Evolutionary conservation across 2,113 vertebrate genomes (phyloP).

Genomic region (Delphinus delphis): DNA sequence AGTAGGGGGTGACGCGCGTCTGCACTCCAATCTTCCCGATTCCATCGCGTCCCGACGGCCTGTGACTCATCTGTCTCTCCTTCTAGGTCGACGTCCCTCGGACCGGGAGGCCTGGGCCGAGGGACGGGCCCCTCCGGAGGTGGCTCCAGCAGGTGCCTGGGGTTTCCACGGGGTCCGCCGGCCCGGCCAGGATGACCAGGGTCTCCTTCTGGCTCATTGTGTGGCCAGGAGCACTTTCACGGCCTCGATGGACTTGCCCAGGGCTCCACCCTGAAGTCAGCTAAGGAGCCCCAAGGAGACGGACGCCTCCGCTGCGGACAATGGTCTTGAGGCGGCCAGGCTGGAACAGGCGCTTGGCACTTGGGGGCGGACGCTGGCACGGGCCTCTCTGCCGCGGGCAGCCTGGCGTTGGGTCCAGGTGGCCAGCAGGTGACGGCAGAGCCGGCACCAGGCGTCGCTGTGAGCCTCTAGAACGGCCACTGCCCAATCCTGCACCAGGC

Average conservation of each 20-base stretch:
- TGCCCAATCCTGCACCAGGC: rapidly evolving
- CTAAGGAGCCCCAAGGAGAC: constrained; percentile 88
- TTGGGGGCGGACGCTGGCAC: constrained; percentile 71
- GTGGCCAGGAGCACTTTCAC: constrained; percentile 82
- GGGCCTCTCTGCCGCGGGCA: constrained; percentile 84
- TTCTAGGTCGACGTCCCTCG: constrained; percentile 44
- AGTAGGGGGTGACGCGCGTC: background rate
- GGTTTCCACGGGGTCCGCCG: constrained; percentile 86
- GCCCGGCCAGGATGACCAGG: constrained; percentile 84
- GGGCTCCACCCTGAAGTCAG: constrained; percentile 89
- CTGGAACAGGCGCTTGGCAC: constrained; percentile 80
- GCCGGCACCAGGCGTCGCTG: rapidly evolving
- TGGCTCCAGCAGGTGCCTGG: constrained; percentile 79
- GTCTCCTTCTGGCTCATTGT: constrained; percentile 84
- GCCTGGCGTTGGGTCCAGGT: constrained; percentile 85
- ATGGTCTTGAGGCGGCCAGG: constrained; percentile 86
- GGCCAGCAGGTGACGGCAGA: constrained; percentile 50
- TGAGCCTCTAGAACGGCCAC: background rate
- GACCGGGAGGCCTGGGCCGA: constrained; percentile 4
- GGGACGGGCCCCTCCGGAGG: constrained; percentile 67
- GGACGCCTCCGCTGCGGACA: constrained; percentile 86
- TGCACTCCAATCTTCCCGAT: rapidly evolving
- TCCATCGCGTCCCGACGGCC: rapidly evolving
- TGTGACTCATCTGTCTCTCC: background rate
- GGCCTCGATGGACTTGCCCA: constrained; percentile 71